phyloP scores from a whole-genome alignment of 2,888 invertebrate species.

The Sphaerophoria rueppellii region DNA sequence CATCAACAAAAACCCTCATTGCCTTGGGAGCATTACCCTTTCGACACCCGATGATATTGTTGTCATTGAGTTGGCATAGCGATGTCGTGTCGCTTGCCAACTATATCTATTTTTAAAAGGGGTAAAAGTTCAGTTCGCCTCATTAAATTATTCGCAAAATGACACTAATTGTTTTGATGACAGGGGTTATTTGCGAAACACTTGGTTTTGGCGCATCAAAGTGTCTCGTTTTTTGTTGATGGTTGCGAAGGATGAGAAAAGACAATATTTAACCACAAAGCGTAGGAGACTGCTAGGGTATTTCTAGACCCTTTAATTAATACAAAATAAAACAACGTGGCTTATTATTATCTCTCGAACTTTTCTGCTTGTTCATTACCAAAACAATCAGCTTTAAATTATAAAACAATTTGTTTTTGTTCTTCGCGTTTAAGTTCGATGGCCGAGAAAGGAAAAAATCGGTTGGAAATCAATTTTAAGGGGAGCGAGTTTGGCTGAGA shows the following conservation, averaged over 20 bases:
- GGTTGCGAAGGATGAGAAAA: not conserved
- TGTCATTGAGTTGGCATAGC: conserved; percentile 9
- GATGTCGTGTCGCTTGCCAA: conserved; percentile 1
- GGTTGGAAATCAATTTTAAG: not conserved
- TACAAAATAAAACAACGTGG: not conserved
- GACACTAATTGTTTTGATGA: conserved; percentile 11
- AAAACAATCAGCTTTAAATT: not conserved
- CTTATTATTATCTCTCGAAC: not conserved
- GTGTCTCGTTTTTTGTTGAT: not conserved
- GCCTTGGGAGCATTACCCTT: conserved; percentile 1
- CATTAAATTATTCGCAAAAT: conserved; percentile 14
- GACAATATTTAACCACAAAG: not conserved
- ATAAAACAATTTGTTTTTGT: not conserved
- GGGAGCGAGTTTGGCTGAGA: not conserved
- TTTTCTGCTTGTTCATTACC: not conserved
- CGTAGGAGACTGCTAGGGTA: not conserved
- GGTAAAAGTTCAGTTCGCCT: not conserved
- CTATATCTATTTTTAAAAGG: not conserved
- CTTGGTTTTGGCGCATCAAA: not conserved
- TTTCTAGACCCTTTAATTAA: not conserved
- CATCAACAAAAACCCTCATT: not conserved
- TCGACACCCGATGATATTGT: conserved; percentile 8
- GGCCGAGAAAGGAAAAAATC: not conserved
- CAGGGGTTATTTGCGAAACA: not conserved
- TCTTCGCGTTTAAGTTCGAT: not conserved